These are phyloP conservation scores for Amphipyra tragopoginis DNA, from an alignment of 2,888 invertebrate genomes.

Conservation along the genomic window DNA sequence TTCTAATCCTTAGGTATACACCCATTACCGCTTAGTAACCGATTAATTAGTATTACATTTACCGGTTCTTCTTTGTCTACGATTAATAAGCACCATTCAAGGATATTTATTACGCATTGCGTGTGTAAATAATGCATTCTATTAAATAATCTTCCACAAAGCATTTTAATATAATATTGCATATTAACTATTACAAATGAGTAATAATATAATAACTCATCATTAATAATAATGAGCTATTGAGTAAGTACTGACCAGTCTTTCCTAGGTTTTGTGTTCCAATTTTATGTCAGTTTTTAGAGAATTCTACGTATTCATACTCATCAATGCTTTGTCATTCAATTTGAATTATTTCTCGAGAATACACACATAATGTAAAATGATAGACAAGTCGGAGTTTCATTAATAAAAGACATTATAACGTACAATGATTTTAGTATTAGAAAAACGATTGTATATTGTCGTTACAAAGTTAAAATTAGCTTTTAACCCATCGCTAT, in stretches of 20 bases:
- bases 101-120: slow-evolving; percentile 26
- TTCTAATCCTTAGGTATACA: background rate
- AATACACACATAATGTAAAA: no score
- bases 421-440: no score
- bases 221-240: background rate
- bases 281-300: slow-evolving; percentile 13
- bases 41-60: background rate
- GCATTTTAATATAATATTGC: background rate
- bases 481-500: no score
- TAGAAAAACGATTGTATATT: no score
- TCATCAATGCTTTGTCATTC: no score
- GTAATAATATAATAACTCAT: slow-evolving; percentile 24
- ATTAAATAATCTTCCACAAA: slow-evolving; percentile 6
- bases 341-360: no score
- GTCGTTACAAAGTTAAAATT: no score
- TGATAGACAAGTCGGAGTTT: no score
- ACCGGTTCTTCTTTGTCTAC: slow-evolving; percentile 6
- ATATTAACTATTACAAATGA: slow-evolving; percentile 14
- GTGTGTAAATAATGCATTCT: slow-evolving; percentile 3
- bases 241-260: no score
- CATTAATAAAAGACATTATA: no score
- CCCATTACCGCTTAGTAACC: slow-evolving; percentile 1
- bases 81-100: slow-evolving; percentile 16
- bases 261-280: slow-evolving; percentile 34
- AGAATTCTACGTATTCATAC: background rate